Base-by-base conservation (phyloP, 2,888 invertebrate genomes). In the Pimpla rufipes region DNA sequence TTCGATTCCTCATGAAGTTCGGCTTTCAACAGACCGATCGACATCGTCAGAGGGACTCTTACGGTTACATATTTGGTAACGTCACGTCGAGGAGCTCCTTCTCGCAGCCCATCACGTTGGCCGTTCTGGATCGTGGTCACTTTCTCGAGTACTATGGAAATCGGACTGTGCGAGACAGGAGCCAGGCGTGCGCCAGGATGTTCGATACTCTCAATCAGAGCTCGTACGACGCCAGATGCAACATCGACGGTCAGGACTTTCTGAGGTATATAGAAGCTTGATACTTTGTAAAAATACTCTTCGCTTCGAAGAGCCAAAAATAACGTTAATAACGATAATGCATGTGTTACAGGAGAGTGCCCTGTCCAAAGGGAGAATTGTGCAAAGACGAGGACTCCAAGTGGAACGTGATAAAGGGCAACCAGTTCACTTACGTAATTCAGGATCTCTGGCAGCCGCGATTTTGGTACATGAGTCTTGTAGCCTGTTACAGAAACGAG, bases 61-160 rank as follows among this genome's bases (percentile, higher is more conserved):
- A 97, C 93, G 99, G 99, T 66, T 99, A 98, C 93, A 98, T 99
- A 89, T 99, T 98, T 93, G 99, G 99, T 13, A 99, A 99, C 93
- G 96, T 99, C 64, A 98, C 98, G 35, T 95, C 97, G 0, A 95
- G 94, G 85, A 94, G 95, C 64, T 94, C 95, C 77, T 96, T 96
- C 89, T 94, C 95, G 79, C 95, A 95, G 86, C 96, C 96, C 11
- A 95, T 97, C 47, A 98, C 98, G 16, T 95, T 99, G 87, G 98
- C 98, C n/a, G 97, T 99, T 11, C 94, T 99, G 87, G 98, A 98
- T 92, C 96, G 98, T 91, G 95, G 96, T 82, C 97, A 97, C 93
- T 99, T 99, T 93, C 94, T 98, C 86, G 97, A 98, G 89, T 98
- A 97, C 93, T 98, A 98, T 93, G 96, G 97, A 79, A 98, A 97